phyloP scores from a whole-genome alignment of 1,140 invertebrate species.

The Temnothorax nylanderi region DNA sequence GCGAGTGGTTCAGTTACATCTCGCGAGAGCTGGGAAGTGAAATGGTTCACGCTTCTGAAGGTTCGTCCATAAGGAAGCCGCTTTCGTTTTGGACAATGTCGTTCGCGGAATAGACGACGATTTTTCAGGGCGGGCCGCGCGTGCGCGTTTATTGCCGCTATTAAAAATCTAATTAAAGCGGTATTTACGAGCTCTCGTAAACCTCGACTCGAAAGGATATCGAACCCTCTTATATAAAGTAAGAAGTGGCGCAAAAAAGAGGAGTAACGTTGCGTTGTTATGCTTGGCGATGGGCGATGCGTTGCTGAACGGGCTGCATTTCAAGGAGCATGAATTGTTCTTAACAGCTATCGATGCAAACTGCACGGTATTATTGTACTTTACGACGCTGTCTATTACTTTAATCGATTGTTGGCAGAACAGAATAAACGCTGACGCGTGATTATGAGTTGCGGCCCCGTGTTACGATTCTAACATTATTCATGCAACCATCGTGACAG shows the following conservation, averaged over 20 bases:
- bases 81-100: slow-evolving; percentile 34
- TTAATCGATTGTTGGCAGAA: slow-evolving; percentile 46
- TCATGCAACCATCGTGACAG: slow-evolving; percentile 20
- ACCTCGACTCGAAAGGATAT: slow-evolving; percentile 20
- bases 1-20: slow-evolving; percentile 5
- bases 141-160: slow-evolving; percentile 11
- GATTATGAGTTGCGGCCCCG: slow-evolving; percentile 20
- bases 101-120: neutral
- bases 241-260: slow-evolving; percentile 27
- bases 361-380: slow-evolving; percentile 23
- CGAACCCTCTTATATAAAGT: slow-evolving; percentile 20
- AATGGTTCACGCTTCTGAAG: neutral
- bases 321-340: slow-evolving; percentile 14
- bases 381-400: slow-evolving; percentile 32
- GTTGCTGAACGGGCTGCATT: neutral
- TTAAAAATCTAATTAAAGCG: slow-evolving; percentile 54
- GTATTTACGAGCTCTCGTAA: slow-evolving; percentile 51
- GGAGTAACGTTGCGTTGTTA: neutral
- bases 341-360: slow-evolving; percentile 20
- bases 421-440: slow-evolving; percentile 21
- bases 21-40: slow-evolving; percentile 13
- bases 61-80: neutral
- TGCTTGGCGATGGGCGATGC: neutral
- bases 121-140: neutral
- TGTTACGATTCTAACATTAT: slow-evolving; percentile 15